Conservation (phyloP, 2,888 invertebrate species). For the Gastrophysa polygoni region DNA sequence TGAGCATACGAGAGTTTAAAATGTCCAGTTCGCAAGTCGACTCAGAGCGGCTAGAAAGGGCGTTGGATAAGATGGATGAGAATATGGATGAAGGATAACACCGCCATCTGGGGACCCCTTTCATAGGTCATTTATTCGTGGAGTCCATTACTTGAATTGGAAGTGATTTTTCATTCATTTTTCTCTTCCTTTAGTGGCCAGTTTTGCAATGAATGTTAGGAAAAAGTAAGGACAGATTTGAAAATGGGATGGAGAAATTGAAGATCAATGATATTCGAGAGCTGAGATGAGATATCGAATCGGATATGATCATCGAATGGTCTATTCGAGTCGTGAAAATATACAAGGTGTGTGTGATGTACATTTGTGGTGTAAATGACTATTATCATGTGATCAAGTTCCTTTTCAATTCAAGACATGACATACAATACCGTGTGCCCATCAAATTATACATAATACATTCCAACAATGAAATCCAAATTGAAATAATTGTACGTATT, state of each 20-base stretch:
- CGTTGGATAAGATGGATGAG: conserved; percentile 40
- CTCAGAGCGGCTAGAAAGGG: conserved; percentile 38
- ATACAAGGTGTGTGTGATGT: too few relatives aligned
- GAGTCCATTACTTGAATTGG: conserved; percentile 43
- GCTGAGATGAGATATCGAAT: too few relatives aligned
- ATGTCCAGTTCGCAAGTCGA: conserved; percentile 35
- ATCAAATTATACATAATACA: neutral
- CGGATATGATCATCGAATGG: too few relatives aligned
- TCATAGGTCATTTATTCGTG: conserved; percentile 49
- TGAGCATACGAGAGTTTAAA: conserved; percentile 22
- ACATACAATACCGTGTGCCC: neutral
- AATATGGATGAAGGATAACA: conserved; percentile 45
- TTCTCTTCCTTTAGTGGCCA: neutral
- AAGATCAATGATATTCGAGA: too few relatives aligned
- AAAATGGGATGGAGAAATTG: too few relatives aligned
- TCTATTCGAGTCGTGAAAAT: too few relatives aligned
- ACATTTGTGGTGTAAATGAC: too few relatives aligned
- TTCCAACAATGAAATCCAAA: neutral
- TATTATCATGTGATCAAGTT: neutral
- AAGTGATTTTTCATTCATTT: conserved; percentile 42
- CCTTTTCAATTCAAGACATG: neutral
- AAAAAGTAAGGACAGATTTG: too few relatives aligned
- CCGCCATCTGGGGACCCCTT: conserved; percentile 47
- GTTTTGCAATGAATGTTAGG: too few relatives aligned
- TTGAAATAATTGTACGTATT: conserved; percentile 8